These are phyloP conservation scores for Gryon sp. DNA, from an alignment of 1,140 invertebrate species.

Conservation along the genomic window DNA sequence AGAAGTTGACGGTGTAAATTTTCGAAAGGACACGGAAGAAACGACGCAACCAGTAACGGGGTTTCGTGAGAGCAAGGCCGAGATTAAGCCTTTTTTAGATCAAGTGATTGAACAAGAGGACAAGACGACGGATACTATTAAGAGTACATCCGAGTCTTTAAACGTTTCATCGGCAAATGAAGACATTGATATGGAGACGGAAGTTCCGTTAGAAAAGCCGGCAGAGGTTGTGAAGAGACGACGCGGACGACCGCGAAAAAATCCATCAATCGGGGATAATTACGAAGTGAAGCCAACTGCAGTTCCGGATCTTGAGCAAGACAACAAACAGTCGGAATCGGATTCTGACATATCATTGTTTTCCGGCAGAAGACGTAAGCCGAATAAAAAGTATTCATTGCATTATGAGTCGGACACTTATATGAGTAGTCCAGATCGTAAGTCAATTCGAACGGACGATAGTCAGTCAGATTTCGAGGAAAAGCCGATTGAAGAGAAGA, in stretches of 20 bases:
- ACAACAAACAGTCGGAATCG: constrained; percentile 68
- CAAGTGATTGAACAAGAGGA: constrained; percentile 2
- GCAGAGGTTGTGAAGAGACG: constrained; percentile 56
- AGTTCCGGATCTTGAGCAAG: constrained; percentile 38
- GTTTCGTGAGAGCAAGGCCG: constrained; percentile 4
- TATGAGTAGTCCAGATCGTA: constrained; percentile 66
- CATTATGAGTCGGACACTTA: constrained; percentile 66
- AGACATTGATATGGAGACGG: neutral
- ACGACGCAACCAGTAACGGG: constrained; percentile 53
- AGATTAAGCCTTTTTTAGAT: constrained; percentile 29
- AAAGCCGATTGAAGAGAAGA: constrained; percentile 46
- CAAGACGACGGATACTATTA: neutral
- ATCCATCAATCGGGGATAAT: constrained; percentile 26
- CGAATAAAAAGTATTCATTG: constrained; percentile 66
- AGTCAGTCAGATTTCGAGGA: constrained; percentile 72
- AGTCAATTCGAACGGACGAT: constrained; percentile 69
- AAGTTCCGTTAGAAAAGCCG: neutral
- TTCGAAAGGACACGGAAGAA: constrained; percentile 56
- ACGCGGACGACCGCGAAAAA: constrained; percentile 69
- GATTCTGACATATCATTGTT: constrained; percentile 69
- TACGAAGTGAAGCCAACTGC: neutral
- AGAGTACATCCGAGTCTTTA: constrained; percentile 1
- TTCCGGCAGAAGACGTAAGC: constrained; percentile 68
- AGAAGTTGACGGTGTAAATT: constrained; percentile 63
- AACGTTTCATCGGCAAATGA: constrained; percentile 8